These are phyloP conservation scores for Yponomeuta cagnagella DNA, from an alignment of 2,888 invertebrate genomes.

Conservation along the genomic window DNA sequence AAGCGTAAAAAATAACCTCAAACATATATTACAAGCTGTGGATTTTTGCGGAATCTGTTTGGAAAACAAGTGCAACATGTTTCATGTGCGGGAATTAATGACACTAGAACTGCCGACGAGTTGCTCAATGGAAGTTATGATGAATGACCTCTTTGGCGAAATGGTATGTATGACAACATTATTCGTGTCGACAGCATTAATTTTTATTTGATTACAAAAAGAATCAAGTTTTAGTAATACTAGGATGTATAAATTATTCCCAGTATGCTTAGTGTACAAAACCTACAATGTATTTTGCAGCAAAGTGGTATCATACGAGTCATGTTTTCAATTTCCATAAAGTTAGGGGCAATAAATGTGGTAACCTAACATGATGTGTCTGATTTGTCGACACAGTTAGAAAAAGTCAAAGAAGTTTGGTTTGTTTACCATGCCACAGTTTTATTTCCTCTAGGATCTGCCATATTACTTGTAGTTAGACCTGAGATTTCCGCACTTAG, in stretches of 20 bases:
- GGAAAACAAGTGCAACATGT: not conserved
- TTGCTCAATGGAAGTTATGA: not conserved
- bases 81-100: not conserved
- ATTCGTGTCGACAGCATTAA: not conserved
- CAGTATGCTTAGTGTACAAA: not conserved
- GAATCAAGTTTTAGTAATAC: not conserved
- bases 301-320: not conserved
- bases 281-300: not conserved
- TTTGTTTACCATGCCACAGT: not conserved
- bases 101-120: not conserved
- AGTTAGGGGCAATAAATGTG: not conserved
- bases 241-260: not conserved
- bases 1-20: conserved; percentile 10
- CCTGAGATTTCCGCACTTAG: too few relatives aligned
- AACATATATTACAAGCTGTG: not conserved
- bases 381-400: not conserved
- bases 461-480: too few relatives aligned
- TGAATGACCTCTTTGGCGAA: not conserved
- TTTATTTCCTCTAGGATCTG: too few relatives aligned
- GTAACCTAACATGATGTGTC: not conserved
- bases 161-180: not conserved
- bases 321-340: not conserved
- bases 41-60: conserved; percentile 6
- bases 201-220: not conserved
- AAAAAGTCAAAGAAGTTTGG: not conserved